Evolutionary conservation across 92 coral and sea anemone species (phyloP).

Genomic region (Phymanthus crucifer): DNA sequence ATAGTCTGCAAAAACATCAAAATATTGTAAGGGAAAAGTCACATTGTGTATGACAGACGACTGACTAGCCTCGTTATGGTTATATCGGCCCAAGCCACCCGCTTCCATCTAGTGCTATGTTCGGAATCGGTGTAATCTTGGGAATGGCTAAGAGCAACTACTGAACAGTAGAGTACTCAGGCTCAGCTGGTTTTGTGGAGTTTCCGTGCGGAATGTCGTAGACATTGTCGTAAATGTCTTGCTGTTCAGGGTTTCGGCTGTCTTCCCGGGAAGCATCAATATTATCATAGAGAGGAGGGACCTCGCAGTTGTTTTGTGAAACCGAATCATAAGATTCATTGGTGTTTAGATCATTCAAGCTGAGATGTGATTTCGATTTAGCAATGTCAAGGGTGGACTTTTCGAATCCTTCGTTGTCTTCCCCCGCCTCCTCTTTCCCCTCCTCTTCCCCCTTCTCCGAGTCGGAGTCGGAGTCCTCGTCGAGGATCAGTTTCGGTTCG

Average conservation of each 20-base stretch:
- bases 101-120: too few species aligned
- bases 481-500: slow-evolving; percentile 25
- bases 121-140: too few species aligned
- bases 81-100: too few species aligned
- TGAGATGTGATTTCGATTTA: slow-evolving; percentile 16
- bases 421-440: too few species aligned
- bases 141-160: not conserved
- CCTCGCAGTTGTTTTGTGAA: not conserved
- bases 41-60: too few species aligned
- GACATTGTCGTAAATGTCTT: slow-evolving; percentile 38
- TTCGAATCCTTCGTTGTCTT: slow-evolving; percentile 29
- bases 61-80: too few species aligned
- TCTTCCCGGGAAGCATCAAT: not conserved
- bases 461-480: slow-evolving; percentile 35
- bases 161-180: slow-evolving; percentile 3
- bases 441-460: slow-evolving; percentile 15
- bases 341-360: not conserved
- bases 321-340: not conserved
- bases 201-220: slow-evolving; percentile 17
- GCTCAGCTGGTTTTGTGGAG: not conserved
- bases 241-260: slow-evolving; percentile 26
- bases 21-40: too few species aligned
- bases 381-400: not conserved
- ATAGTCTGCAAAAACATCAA: too few species aligned
- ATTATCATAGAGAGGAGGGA: slow-evolving; percentile 8